Conservation (phyloP, 2,113 vertebrate species). For the Scomber japonicus region DNA sequence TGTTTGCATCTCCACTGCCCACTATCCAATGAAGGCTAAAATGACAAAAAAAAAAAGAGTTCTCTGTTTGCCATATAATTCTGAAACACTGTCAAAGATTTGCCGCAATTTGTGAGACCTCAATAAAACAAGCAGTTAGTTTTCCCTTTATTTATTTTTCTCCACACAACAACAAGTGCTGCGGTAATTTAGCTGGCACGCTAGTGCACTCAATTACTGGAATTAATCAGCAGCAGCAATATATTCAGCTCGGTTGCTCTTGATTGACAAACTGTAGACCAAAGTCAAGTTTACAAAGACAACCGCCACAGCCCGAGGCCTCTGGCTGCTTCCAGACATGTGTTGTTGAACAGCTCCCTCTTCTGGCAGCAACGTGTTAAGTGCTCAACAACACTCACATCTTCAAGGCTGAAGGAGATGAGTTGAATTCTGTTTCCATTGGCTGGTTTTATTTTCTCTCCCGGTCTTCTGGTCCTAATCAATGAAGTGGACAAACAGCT, state of each 20-base stretch:
- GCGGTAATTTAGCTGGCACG: slow-evolving; percentile 74
- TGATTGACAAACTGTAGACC: slow-evolving; percentile 77
- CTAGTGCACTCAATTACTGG: slow-evolving; percentile 82
- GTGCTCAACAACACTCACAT: slow-evolving; percentile 1
- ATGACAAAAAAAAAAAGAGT: neutral
- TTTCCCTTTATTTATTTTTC: slow-evolving; percentile 63
- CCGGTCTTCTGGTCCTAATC: slow-evolving; percentile 76
- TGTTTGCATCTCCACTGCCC: too few relatives aligned
- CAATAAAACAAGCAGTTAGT: slow-evolving; percentile 64
- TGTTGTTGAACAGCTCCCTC: slow-evolving; percentile 87
- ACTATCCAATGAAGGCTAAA: too few relatives aligned
- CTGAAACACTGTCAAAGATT: slow-evolving; percentile 65
- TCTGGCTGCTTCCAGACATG: slow-evolving; percentile 4
- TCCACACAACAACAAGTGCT: slow-evolving; percentile 57
- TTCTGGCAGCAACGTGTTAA: slow-evolving; percentile 70
- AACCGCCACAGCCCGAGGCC: slow-evolving; percentile 29
- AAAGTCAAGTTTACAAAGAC: slow-evolving; percentile 80
- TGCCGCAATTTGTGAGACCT: slow-evolving; percentile 61
- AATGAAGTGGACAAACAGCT: slow-evolving; percentile 84
- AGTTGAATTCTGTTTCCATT: slow-evolving; percentile 70
- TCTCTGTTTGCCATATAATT: slow-evolving; percentile 58
- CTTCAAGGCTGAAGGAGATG: slow-evolving; percentile 64
- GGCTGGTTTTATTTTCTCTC: slow-evolving; percentile 79
- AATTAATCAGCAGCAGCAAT: slow-evolving; percentile 81
- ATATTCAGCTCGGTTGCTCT: slow-evolving; percentile 68